Evolutionary conservation across 2,888 invertebrate species (phyloP), one percentile per base, ranked within the genome.

Genomic region (Adelognathus sp.): DNA sequence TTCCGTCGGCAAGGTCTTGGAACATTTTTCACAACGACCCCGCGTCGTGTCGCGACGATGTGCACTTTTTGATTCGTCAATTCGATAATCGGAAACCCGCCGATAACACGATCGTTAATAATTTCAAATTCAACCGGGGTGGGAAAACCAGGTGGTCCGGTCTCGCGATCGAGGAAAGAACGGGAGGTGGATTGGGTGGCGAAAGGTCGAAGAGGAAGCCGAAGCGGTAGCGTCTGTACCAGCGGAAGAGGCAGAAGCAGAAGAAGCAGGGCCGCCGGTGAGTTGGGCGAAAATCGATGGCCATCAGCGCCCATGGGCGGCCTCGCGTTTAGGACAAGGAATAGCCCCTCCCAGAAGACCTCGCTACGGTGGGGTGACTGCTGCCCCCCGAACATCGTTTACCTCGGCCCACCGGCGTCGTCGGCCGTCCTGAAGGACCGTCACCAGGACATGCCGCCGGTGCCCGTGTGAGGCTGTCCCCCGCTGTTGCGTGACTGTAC

Each of bases 301-400:
- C 91, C 90, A 91, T 90, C 92, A 92, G 93, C 93, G 95, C 95
- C 95, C 96, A 97, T 97, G 97, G 97, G 96, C 94, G 97, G 97
- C 94, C 95, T 97, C 96, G 96, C 96, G 93, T 97, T 97, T 95
- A 97, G 96, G 94, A 97, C 97, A 93, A 96, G 97, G 93, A 98
- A 98, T 94, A 97, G 97, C 94, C 98, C 98, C 94, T 97, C 97
- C 93, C 97, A 97, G 94, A 97, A 97, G 95, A 98, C 98, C 93
- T 97, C 97, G 93, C 95, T 98, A 91, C 96, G 98, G 93, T 98
- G 98, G 98, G 97, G 97, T 92, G 98, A 98, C 94, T 97, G 97
- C 93, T 98, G 97, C 93, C 92, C 91, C 88, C 88, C 91, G 84
- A 90, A 88, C 63, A 79, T 79, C 58, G 63, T 72, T n/a, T 72